Evolutionary conservation across 2,797 vertebrate species (phyloP), one percentile per base, ranked within the genome.

Genomic region (Pseudochaenichthys georgianus): DNA sequence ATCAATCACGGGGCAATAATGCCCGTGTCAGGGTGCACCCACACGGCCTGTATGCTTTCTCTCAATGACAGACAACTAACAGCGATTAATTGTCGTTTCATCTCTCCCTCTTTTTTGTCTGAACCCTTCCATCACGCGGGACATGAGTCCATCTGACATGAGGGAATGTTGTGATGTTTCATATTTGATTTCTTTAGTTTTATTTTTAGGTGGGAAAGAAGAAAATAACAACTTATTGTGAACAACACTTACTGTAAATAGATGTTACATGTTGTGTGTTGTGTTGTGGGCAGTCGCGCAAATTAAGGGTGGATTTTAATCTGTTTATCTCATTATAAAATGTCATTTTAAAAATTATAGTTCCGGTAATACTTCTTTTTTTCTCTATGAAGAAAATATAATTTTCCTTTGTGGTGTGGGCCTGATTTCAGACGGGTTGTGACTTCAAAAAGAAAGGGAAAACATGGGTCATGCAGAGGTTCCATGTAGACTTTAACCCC

Each of bases 1-100:
- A 95, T 94, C 93, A 93, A 93, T 95, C 94, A 94, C 73, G 64
- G 88, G 83, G 83, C 89, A 94, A 94, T 93, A 94, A 94, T 91
- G 90, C 74, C 79, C 78, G 84, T 89, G 91, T 94, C 93, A 94
- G 82, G 70, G 80, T 83, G 83, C 85, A 78, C 78, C 88, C 88
- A 86, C 86, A 84, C 90, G 84, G 88, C 85, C 87, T 89, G 88
- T 78, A 64, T 72, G 88, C 88, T 84, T 84, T 84, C 88, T 91
- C 81, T 75, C 80, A 75, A 2, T 88, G 88, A 91, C 89, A 90
- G 82, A 89, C 89, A 89, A 84, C 87, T 85, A 88, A 92, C 88
- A 91, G 79, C 88, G 86, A 92, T 92, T 90, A 90, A 92, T 92
- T 89, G 92, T 91, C 89, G 84, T 92, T 93, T 91, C 80, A 85